Base-by-base conservation (phyloP, 2,113 vertebrate genomes). In the Cisticola juncidis region DNA sequence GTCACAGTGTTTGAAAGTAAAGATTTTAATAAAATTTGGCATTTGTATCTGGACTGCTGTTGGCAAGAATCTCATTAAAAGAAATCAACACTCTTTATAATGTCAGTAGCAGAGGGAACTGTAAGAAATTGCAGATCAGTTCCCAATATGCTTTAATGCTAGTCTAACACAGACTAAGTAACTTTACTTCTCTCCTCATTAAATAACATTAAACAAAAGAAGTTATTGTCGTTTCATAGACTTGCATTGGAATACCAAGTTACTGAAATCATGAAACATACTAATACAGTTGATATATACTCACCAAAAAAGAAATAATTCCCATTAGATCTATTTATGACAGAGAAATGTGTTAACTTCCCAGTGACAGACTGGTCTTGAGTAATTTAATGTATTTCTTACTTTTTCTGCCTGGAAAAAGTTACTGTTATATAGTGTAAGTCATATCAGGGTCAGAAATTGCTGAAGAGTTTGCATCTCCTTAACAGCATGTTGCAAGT, bases 11-110 rank as follows among this genome's bases (percentile, higher is more conserved):
- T 91, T 68, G 56, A 84, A 91, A 80, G 60, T 54, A 70, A 88
- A 86, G 24, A 86, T 95, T 95, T 85, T 88, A 91, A 92, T 92
- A 84, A 88, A 83, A 71, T 81, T 56, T 86, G 65, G 15, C 47
- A 81, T 88, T 95, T 94, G 26, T 83, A 68, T 88, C 80, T 89
- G 38, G 35, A 38, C 60, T 79, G 45, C 53, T 88, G 20, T 81
- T 89, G 53, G 45, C 48, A 86, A 88, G 23, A 44, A 84, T 79
- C 35, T 91, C 79, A 79, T 81, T 94, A 88, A 92, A 93, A 91
- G 56, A 77, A 74, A 60, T 33, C 44, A 86, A 24, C 47, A 36
- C 35, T 54, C 20, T 88, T 94, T 89, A 44, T 83, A 91, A 92
- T 90, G 50, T 80, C 86, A 88, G 38, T 70, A 72, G 40, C 85